Conservation (phyloP, 2,113 vertebrate species). For the Synchiropus splendidus region DNA sequence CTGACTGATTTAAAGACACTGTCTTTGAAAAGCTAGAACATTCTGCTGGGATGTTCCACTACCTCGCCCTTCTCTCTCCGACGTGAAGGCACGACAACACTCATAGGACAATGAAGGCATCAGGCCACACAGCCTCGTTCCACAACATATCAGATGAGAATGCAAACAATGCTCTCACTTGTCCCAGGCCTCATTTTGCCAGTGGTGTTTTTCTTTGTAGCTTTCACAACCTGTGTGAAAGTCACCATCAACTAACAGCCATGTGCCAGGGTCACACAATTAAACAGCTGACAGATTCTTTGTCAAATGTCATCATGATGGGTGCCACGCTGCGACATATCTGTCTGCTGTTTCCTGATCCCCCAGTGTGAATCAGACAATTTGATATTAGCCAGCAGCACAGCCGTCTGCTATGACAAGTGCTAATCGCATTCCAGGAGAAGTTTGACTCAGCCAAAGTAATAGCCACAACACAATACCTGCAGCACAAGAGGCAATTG, state of each 20-base stretch:
- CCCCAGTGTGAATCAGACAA: conserved; percentile 2
- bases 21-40: too few species aligned
- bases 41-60: too few species aligned
- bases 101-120: too few species aligned
- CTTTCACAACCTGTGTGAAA: not conserved
- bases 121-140: too few species aligned
- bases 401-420: conserved; percentile 3
- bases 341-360: conserved; percentile 12
- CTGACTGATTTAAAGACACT: too few species aligned
- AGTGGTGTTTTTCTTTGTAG: conserved; percentile 7
- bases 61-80: too few species aligned
- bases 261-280: conserved; percentile 26
- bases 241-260: conserved; percentile 7
- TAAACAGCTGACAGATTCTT: conserved; percentile 27
- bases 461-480: conserved; percentile 21
- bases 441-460: conserved; percentile 1
- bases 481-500: conserved; percentile 22
- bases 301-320: conserved; percentile 22
- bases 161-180: too few species aligned
- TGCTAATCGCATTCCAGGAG: not conserved
- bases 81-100: too few species aligned
- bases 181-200: too few species aligned
- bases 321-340: conserved; percentile 19
- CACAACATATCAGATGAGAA: too few species aligned
- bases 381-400: conserved; percentile 1